Base-by-base conservation (phyloP, 1,140 invertebrate species). In the Harpegnathos saltator region DNA sequence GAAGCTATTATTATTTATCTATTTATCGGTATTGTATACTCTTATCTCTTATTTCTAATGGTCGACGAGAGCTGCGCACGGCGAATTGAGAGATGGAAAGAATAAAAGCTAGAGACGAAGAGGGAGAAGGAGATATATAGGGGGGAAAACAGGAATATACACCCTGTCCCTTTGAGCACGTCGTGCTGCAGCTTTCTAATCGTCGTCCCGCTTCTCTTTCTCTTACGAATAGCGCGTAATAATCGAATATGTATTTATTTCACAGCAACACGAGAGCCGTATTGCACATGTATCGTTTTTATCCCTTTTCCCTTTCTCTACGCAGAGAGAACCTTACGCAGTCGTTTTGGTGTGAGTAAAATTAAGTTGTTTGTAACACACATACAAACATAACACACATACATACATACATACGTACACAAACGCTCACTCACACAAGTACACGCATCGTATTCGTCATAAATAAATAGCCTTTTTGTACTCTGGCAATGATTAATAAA, bases 401-500 rank as follows among this genome's bases (percentile, higher is more conserved):
- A n/a, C n/a, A n/a, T n/a, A n/a, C n/a, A n/a, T n/a, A n/a, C n/a
- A n/a, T n/a, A n/a, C n/a, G n/a, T n/a, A n/a, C n/a, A n/a, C n/a
- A n/a, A n/a, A n/a, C n/a, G n/a, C n/a, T n/a, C n/a, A n/a, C n/a
- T n/a, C n/a, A n/a, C n/a, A n/a, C n/a, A n/a, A n/a, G n/a, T n/a
- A n/a, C 38, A 78, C 66, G 78, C 83, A 90, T 90, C 90, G 87
- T 90, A 90, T 89, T 90, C 84, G 54, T 86, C 88, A 89, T 90
- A 86, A 91, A 89, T 90, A 86, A 91, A 85, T 91, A 90, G 85
- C 86, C 85, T 87, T 92, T 93, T 93, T 93, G 89, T 93, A 93
- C 91, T 92, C 89, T 92, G 90, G 87, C 90, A 92, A 91, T 91
- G 75, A 92, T 91, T 90, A 93, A 93, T 92, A 92, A 92, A 93